A percentile compares a stretch with the other conserved stretches of the same genome.
phyloP scores from a whole-genome alignment of 1,140 invertebrate species.

The Drosophila eugracilis region DNA sequence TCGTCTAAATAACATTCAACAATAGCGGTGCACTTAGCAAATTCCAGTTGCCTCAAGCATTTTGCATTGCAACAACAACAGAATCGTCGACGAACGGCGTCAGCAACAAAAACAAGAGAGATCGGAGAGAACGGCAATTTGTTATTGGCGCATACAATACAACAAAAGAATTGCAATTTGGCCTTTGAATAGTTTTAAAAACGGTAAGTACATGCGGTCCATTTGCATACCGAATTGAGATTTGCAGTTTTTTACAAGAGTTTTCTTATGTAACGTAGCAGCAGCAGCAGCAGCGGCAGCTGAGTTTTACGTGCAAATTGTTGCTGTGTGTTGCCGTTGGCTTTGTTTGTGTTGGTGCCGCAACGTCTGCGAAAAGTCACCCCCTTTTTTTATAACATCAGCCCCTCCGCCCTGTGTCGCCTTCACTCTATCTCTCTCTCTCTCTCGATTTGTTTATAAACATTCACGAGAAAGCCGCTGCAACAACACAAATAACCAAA shows the following conservation, averaged over 20 bases:
- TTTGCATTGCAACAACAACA: constrained; percentile 8
- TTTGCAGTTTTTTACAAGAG: constrained; percentile 9
- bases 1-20: constrained; percentile 3
- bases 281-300: constrained; percentile 4
- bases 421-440: too few species aligned
- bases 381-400: constrained; percentile 5
- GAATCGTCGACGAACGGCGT: neutral
- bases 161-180: constrained; percentile 28
- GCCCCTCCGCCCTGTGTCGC: neutral
- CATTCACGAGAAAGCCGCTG: constrained; percentile 11
- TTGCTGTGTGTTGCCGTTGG: constrained; percentile 22
- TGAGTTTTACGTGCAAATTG: constrained; percentile 52
- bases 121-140: neutral
- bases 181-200: constrained; percentile 41
- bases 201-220: constrained; percentile 35
- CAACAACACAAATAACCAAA: neutral
- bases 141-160: constrained; percentile 12
- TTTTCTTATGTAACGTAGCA: constrained; percentile 45
- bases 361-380: constrained; percentile 13
- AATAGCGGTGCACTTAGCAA: constrained; percentile 12
- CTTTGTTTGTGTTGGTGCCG: constrained; percentile 14
- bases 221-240: constrained; percentile 12
- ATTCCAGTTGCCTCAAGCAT: constrained; percentile 1
- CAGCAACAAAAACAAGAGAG: neutral
- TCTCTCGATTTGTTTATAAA: constrained; percentile 38